Percentiles rank a stretch among this genome's conserved stretches.
Evolutionary conservation across 2,113 vertebrate species (phyloP).

Genomic region (Danio rerio): DNA sequence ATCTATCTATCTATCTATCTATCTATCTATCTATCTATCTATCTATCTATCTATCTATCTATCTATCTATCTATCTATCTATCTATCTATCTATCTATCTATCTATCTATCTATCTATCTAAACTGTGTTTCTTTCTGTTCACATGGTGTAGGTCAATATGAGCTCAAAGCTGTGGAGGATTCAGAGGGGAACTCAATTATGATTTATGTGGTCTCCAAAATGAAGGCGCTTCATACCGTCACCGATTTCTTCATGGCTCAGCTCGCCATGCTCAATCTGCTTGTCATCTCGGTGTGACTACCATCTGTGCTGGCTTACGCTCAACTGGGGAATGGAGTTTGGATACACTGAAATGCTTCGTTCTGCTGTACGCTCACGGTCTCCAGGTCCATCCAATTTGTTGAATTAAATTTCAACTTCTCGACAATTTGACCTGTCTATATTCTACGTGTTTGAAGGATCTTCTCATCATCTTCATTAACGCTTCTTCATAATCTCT

Average conservation of each 20-base stretch:
- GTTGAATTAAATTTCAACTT: neutral
- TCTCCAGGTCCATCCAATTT: constrained; percentile 56
- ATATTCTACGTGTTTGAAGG: neutral
- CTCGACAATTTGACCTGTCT: too few species aligned
- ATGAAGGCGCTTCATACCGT: constrained; percentile 91
- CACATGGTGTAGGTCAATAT: neutral
- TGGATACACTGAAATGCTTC: constrained; percentile 78
- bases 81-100: neutral
- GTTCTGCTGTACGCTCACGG: constrained; percentile 92
- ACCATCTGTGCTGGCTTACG: constrained; percentile 91
- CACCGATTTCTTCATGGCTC: constrained; percentile 94
- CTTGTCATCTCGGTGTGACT: constrained; percentile 90
- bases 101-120: neutral
- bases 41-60: too few species aligned
- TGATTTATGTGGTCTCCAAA: constrained; percentile 90
- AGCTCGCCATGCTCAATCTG: constrained; percentile 90
- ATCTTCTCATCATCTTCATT: neutral
- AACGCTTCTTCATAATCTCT: neutral
- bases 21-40: neutral
- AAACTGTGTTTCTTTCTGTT: neutral
- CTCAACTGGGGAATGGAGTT: constrained; percentile 90
- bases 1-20: neutral
- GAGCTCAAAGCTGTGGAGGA: constrained; percentile 8
- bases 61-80: neutral
- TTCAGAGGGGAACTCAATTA: constrained; percentile 85